phyloP scores from a whole-genome alignment of 2,113 vertebrate species.

The Cranoglanis bouderius region DNA sequence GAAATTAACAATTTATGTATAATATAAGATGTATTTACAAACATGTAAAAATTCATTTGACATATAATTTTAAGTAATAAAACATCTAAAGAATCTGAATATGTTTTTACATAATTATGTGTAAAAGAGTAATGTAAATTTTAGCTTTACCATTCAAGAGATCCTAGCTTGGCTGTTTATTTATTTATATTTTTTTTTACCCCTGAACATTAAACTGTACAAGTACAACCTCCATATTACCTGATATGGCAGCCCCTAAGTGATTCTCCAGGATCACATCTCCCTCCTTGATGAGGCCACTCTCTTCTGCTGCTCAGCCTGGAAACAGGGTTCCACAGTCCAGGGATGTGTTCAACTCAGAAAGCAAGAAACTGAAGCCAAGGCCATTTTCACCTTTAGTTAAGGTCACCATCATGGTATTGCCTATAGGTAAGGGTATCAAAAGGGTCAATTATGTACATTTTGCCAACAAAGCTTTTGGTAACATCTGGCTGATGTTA shows the following conservation, averaged over 20 bases:
- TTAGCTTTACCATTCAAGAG: too few relatives aligned
- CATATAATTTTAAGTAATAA: neutral
- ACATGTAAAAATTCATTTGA: neutral
- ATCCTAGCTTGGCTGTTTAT: too few relatives aligned
- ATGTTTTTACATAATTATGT: neutral
- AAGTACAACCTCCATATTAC: constrained; percentile 60
- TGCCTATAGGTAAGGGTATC: constrained; percentile 65
- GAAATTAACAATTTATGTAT: neutral
- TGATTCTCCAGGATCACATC: constrained; percentile 81
- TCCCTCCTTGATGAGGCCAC: constrained; percentile 77
- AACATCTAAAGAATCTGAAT: too few relatives aligned
- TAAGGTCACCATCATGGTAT: constrained; percentile 80
- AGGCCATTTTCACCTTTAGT: constrained; percentile 79
- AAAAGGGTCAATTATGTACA: too few relatives aligned
- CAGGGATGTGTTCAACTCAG: constrained; percentile 68
- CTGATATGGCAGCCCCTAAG: constrained; percentile 79
- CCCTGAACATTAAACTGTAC: neutral
- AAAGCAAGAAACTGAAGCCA: constrained; percentile 87
- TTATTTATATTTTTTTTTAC: too few relatives aligned
- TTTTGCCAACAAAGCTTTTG: too few relatives aligned
- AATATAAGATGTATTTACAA: neutral
- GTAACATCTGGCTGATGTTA: too few relatives aligned
- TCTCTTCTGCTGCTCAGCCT: constrained; percentile 83
- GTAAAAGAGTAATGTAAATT: neutral
- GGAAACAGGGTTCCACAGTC: constrained; percentile 78